phyloP scores from a whole-genome alignment of 2,888 invertebrate species.

The Oscheius sp. region DNA sequence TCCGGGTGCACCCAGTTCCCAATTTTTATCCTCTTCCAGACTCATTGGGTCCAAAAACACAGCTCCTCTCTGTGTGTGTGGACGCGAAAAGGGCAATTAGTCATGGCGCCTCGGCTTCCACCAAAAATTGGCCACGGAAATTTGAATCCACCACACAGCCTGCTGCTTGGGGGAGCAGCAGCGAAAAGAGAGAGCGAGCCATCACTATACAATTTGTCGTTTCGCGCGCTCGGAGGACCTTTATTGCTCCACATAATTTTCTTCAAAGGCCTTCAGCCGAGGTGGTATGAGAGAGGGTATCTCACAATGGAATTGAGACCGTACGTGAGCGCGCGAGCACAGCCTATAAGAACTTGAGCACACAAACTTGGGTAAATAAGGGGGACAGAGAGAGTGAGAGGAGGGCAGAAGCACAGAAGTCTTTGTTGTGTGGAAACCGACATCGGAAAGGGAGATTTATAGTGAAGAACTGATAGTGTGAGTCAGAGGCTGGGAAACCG shows the following conservation, averaged over 20 bases:
- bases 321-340: conserved; percentile 20
- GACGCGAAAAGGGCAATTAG: conserved; percentile 33
- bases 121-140: conserved; percentile 24
- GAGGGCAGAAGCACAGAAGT: not conserved
- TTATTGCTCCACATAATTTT: no score
- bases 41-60: no score
- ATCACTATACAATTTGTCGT: conserved; percentile 12
- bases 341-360: conserved; percentile 28
- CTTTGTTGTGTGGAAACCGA: not conserved
- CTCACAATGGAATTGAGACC: conserved; percentile 14
- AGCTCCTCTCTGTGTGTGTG: not conserved
- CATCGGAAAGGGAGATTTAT: not conserved
- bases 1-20: not conserved
- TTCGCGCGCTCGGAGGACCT: not conserved
- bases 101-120: conserved; percentile 8
- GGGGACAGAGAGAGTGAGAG: not conserved
- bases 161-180: no score
- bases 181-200: not conserved
- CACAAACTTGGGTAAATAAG: conserved; percentile 37
- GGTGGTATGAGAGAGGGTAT: not conserved
- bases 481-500: no score
- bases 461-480: not conserved
- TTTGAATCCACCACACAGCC: not conserved
- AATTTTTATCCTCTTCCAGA: not conserved
- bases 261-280: no score